Evolutionary conservation across 2,113 vertebrate genomes (phyloP), one percentile per base, ranked within the genome.

Genomic region (Thryonomys swinderianus): DNA sequence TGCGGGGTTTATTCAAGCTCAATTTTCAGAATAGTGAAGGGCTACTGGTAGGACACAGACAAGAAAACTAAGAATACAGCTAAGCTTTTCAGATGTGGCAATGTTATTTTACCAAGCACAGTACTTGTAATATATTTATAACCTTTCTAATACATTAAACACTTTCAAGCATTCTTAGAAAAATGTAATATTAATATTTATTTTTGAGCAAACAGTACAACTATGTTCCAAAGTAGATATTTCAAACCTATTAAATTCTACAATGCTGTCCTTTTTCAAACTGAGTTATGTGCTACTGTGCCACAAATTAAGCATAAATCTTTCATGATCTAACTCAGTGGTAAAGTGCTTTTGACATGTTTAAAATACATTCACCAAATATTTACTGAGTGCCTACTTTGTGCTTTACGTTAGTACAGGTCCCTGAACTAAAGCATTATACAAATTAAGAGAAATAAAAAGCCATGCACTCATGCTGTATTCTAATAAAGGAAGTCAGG

Each of bases 181-280:
- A 92, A 82, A 85, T 76, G 81, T 42, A n/a, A 4, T 59, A 91
- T 91, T 64, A 85, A 51, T 48, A 11, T 84, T 91, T 48, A 94
- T 66, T 85, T 91, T 67, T 81, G 13, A 53, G 80, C 8, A 92
- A 85, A 40, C 1, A 61, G 27, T 48, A 48, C 59, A 9, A 32
- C n/a, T 61, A 85, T 37, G 59, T 67, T 61, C 25, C 34, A 92
- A 93, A 66, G 37, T 32, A n/a, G 20, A 84, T 18, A 64, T 25
- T 92, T 23, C 34, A 69, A 51, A 74, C 1, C 21, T 53, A 89
- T 21, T 57, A 78, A 76, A 53, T 66, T 59, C 55, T n/a, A 73
- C 17, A 87, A 13, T 9, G 16, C n/a, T 67, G 67, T 12, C 9
- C 51, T 34, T 53, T 91, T 73, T 55, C 10, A 57, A 90, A 81